A percentile compares a stretch with the other conserved stretches of the same genome.
Conservation (phyloP, 1,140 invertebrate species). For the Acromyrmex charruanus region DNA sequence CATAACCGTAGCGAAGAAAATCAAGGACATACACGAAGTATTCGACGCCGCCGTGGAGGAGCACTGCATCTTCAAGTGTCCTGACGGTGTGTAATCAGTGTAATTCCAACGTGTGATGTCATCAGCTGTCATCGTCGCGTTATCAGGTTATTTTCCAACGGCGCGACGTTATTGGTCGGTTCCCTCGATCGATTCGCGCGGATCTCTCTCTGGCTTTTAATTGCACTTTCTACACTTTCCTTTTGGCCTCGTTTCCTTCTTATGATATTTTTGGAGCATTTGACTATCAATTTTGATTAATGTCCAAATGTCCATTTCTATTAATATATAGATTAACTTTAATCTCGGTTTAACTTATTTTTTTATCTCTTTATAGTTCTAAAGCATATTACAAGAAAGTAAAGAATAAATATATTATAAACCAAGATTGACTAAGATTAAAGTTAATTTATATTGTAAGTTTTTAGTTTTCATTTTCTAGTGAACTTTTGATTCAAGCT, state of each 20-base stretch:
- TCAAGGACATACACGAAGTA: conserved; percentile 92
- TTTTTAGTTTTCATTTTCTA: too few species aligned
- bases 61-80: conserved; percentile 92
- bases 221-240: conserved; percentile 4
- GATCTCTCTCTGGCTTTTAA: too few species aligned
- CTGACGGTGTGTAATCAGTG: conserved; percentile 87
- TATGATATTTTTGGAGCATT: background rate
- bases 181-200: background rate
- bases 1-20: conserved; percentile 91
- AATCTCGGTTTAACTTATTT: too few species aligned
- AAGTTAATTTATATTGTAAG: too few species aligned
- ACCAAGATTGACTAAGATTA: too few species aligned
- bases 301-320: too few species aligned
- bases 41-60: conserved; percentile 95
- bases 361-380: too few species aligned
- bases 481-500: too few species aligned
- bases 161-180: conserved; percentile 11
- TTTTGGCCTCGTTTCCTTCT: too few species aligned
- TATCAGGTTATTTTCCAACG: conserved; percentile 29
- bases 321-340: too few species aligned
- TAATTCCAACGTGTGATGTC: background rate
- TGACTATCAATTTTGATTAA: background rate
- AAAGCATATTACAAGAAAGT: too few species aligned
- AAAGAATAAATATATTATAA: too few species aligned
- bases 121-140: background rate